phyloP scores from a whole-genome alignment of 1,140 invertebrate species.

The Pseudomyrmex dendroicus region DNA sequence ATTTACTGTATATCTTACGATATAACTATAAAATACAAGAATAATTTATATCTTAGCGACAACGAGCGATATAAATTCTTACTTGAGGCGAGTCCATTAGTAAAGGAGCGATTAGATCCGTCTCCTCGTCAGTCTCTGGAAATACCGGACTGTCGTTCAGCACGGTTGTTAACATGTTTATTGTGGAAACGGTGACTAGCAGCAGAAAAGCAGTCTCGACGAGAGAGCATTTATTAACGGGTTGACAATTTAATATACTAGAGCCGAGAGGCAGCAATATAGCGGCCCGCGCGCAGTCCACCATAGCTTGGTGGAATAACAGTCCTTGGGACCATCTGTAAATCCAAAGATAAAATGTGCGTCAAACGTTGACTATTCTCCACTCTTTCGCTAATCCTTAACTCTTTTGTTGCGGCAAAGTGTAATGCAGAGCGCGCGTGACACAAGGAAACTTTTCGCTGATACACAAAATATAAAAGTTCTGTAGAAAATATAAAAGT shows the following conservation, averaged over 20 bases:
- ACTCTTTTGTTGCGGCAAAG: neutral
- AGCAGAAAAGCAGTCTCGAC: constrained; percentile 95
- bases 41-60: neutral
- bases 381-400: neutral
- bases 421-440: too few relatives aligned
- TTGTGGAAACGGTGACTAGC: constrained; percentile 94
- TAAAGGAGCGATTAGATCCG: constrained; percentile 88
- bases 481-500: too few relatives aligned
- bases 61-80: constrained; percentile 40
- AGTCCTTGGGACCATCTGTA: constrained; percentile 94
- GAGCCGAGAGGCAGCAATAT: constrained; percentile 92
- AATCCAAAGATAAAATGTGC: constrained; percentile 22
- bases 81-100: constrained; percentile 92
- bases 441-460: too few relatives aligned
- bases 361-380: constrained; percentile 13
- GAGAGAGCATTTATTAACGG: constrained; percentile 94
- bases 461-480: too few relatives aligned
- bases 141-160: constrained; percentile 95
- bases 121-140: constrained; percentile 91
- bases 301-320: constrained; percentile 93
- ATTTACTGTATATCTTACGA: too few relatives aligned
- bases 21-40: too few relatives aligned
- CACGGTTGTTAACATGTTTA: constrained; percentile 96
- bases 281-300: constrained; percentile 93
- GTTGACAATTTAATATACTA: constrained; percentile 93